phyloP scores from a whole-genome alignment of 2,797 vertebrate genomes.

The Bufotes viridis region DNA sequence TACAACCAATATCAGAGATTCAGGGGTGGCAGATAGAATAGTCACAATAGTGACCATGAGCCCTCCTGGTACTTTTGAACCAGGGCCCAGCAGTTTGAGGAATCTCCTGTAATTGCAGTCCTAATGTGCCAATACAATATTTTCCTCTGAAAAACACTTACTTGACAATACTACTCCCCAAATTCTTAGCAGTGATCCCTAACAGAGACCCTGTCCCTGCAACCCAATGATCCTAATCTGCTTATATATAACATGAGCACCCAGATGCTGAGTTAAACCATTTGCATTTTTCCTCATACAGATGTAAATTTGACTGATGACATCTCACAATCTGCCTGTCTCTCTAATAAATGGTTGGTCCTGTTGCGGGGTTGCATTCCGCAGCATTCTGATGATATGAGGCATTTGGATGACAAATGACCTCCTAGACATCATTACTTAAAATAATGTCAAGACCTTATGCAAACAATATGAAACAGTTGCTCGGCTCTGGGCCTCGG shows the following conservation, averaged over 20 bases:
- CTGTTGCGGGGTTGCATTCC: slow-evolving; percentile 55
- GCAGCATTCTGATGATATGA: slow-evolving; percentile 59
- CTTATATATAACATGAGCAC: not conserved
- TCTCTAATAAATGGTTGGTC: slow-evolving; percentile 56
- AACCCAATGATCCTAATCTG: not conserved
- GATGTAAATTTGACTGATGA: slow-evolving; percentile 62
- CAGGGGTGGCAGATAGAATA: not conserved
- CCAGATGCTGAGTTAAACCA: slow-evolving; percentile 42
- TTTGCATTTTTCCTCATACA: slow-evolving; percentile 60
- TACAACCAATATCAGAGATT: not conserved
- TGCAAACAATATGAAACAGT: slow-evolving; percentile 62
- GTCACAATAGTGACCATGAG: not conserved
- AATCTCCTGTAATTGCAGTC: not conserved
- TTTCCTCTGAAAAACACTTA: not conserved
- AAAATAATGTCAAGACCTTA: slow-evolving; percentile 59
- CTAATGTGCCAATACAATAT: not conserved
- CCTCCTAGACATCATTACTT: slow-evolving; percentile 55
- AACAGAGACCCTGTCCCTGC: not conserved
- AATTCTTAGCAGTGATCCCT: not conserved
- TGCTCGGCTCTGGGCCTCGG: slow-evolving; percentile 41
- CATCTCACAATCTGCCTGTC: slow-evolving; percentile 53
- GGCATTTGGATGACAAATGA: slow-evolving; percentile 61
- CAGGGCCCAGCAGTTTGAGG: not conserved
- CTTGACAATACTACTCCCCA: not conserved
- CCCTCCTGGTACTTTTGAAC: not conserved